Evolutionary conservation across 2,113 vertebrate genomes (phyloP).

Genomic region (Bagarius yarrelli): DNA sequence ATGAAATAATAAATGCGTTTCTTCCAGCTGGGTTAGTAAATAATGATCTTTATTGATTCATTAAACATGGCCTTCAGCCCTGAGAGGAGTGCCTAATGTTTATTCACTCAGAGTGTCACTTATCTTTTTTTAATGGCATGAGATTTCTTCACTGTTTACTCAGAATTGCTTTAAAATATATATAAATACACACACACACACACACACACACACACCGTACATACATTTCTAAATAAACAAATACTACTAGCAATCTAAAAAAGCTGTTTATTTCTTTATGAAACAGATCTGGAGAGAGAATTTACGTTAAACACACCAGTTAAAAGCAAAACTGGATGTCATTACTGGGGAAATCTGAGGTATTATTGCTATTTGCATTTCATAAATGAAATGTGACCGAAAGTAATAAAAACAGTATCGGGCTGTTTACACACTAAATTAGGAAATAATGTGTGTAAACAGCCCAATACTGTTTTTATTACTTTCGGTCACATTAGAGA

Average conservation of each 20-base stretch:
- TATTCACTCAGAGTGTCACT: slow-evolving; percentile 62
- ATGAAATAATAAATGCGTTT: slow-evolving; percentile 61
- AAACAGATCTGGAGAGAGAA: neutral
- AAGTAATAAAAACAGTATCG: neutral
- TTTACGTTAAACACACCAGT: neutral
- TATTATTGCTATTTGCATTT: neutral
- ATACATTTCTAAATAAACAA: neutral
- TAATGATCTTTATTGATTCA: slow-evolving; percentile 71
- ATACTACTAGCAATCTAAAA: neutral
- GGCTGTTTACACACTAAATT: neutral
- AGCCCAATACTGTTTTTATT: neutral
- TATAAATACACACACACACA: slow-evolving; percentile 47
- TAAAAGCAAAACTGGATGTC: neutral
- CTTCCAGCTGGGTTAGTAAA: slow-evolving; percentile 57
- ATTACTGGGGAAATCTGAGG: neutral
- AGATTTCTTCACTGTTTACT: slow-evolving; percentile 62
- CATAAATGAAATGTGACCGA: neutral
- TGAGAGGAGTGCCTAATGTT: slow-evolving; percentile 43
- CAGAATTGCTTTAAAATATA: slow-evolving; percentile 55
- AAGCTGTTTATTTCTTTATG: neutral
- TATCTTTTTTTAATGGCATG: slow-evolving; percentile 64
- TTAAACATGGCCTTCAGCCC: slow-evolving; percentile 61
- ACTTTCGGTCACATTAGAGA: neutral
- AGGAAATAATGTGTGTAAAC: too few species aligned
- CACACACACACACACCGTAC: slow-evolving; percentile 49